phyloP scores from a whole-genome alignment of 2,888 invertebrate genomes.

The Augiades crinisus region DNA sequence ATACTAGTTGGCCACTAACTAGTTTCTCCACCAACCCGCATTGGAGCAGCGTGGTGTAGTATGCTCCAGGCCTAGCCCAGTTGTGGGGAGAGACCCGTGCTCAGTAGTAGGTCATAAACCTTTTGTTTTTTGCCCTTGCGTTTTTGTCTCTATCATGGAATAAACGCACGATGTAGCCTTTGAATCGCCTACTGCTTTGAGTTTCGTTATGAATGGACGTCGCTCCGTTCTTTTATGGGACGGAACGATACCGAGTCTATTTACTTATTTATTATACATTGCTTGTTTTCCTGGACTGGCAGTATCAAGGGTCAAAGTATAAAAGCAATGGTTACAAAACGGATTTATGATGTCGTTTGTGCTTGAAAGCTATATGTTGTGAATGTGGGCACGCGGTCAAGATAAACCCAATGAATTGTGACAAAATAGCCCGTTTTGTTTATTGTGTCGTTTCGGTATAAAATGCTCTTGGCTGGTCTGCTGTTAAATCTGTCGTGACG shows the following conservation, averaged over 20 bases:
- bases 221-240: conserved; percentile 34
- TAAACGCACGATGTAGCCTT: conserved; percentile 50
- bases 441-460: conserved; percentile 38
- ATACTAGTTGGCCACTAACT: no score
- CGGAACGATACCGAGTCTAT: background rate
- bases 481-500: conserved; percentile 18
- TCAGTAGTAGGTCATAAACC: no score
- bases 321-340: background rate
- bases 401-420: conserved; percentile 47
- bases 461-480: conserved; percentile 16
- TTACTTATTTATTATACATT: background rate
- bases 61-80: no score
- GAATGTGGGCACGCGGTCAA: conserved; percentile 37
- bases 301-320: background rate
- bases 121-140: no score
- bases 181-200: conserved; percentile 45
- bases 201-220: conserved; percentile 46
- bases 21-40: no score
- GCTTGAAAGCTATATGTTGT: conserved; percentile 9
- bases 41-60: no score
- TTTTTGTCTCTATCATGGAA: conserved; percentile 55
- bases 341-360: background rate
- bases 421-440: conserved; percentile 43
- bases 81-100: no score
- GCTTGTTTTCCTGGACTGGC: background rate